Evolutionary conservation across 2,797 vertebrate species (phyloP), one percentile per base, ranked within the genome.

Genomic region (Gymnothorax reevesii): DNA sequence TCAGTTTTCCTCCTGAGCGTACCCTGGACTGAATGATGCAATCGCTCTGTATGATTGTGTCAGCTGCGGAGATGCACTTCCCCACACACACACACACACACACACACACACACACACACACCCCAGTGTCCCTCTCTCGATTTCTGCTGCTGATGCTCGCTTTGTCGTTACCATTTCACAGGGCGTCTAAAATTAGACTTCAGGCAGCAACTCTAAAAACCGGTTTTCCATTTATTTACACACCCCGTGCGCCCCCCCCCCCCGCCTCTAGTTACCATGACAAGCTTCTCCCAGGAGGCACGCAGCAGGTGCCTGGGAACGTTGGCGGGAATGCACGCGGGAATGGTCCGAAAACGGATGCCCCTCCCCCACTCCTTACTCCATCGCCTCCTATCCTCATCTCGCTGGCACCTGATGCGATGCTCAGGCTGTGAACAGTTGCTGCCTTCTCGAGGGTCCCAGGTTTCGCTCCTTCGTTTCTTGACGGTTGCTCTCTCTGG

Each of bases 251-350:
- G 2, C 33, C 1, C 33, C 1, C 33, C 1, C 33, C 33, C 33
- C 57, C 86, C 85, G 90, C 88, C 89, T 90, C 87, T 82, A 33
- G 94, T 96, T 94, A 92, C 91, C 92, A 93, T 94, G 92, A 94
- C 66, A 88, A 96, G 90, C 87, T 59, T 57, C 54, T 79, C 80
- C 80, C 84, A 86, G 87, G 82, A 89, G 87, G 88, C 88, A 90
- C 90, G 88, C 91, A 89, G 92, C 93, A 94, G 93, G 94, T 95
- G 94, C 93, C 90, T 83, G 89, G 87, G 84, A 90, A 85, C 83
- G 54, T 83, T 83, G 33, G 15, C 10, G 49, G 25, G 86, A 84
- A 86, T 57, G 82, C 59, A 33, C 52, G n/a, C 17, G 79, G 49
- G 79, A 22, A 49, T 2, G 52, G 49, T 4, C 52, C 0, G 52